Percentiles rank a stretch among this genome's conserved stretches.
These are phyloP conservation scores for Holotrichia oblita DNA, from an alignment of 1,140 invertebrate species.

Conservation along the genomic window DNA sequence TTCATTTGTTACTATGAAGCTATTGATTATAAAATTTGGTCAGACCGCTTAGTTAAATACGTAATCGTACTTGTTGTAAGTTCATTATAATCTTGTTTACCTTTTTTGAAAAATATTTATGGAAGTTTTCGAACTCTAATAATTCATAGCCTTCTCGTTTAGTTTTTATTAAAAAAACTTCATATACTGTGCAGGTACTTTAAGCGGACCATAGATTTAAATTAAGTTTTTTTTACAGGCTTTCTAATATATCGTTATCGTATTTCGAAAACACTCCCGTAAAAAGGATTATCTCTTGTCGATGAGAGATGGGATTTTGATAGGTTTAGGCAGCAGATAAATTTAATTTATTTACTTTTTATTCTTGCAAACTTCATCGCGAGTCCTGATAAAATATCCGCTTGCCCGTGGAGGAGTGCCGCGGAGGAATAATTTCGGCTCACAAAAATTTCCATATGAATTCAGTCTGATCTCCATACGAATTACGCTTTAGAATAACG, in stretches of 20 bases:
- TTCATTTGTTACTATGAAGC: too few species aligned
- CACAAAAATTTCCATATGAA: constrained; percentile 13
- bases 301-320: constrained; percentile 12
- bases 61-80: too few species aligned
- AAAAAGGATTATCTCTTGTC: constrained; percentile 10
- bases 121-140: too few species aligned
- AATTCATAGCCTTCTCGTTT: too few species aligned
- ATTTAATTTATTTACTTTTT: constrained; percentile 18
- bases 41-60: too few species aligned
- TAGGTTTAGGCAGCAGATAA: constrained; percentile 12
- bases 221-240: background rate
- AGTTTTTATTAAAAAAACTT: too few species aligned
- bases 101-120: too few species aligned
- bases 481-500: constrained; percentile 3
- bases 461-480: constrained; percentile 4
- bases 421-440: background rate
- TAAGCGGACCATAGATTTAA: background rate
- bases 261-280: background rate
- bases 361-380: background rate
- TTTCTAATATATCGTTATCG: background rate
- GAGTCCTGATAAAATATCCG: background rate
- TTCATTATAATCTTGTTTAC: too few species aligned
- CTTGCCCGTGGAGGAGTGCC: background rate
- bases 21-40: too few species aligned
- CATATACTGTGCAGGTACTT: background rate